Evolutionary conservation across 1,140 invertebrate species (phyloP).

Genomic region (Steinernema feltiae): DNA sequence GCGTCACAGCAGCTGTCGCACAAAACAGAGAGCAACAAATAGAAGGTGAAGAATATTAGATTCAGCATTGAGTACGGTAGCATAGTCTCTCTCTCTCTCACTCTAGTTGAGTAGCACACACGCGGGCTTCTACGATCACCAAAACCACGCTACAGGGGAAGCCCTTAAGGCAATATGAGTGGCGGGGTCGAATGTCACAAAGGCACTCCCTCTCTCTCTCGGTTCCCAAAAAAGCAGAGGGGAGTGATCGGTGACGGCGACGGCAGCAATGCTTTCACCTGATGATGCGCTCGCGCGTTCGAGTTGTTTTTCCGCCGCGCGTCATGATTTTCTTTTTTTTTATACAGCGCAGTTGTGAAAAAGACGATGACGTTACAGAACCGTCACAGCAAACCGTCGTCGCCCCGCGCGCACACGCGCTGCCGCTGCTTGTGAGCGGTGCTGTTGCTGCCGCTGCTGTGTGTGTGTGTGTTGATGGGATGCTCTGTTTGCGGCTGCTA

Average conservation of each 20-base stretch:
- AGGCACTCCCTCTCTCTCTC: too few relatives aligned
- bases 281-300: neutral
- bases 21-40: neutral
- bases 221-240: neutral
- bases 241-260: neutral
- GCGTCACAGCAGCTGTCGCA: neutral
- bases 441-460: too few relatives aligned
- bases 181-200: neutral
- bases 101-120: too few relatives aligned
- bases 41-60: neutral
- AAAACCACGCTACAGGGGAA: neutral
- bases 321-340: neutral
- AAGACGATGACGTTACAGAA: neutral
- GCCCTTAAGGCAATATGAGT: neutral
- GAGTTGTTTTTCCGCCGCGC: slow-evolving; percentile 5
- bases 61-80: too few relatives aligned
- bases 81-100: too few relatives aligned
- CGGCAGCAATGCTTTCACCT: neutral
- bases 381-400: slow-evolving; percentile 4
- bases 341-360: neutral
- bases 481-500: neutral
- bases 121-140: too few relatives aligned
- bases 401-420: neutral
- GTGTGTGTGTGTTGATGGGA: neutral
- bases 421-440: neutral